These are phyloP conservation scores for Venusia cambrica DNA, from an alignment of 2,888 invertebrate species.

Conservation along the genomic window DNA sequence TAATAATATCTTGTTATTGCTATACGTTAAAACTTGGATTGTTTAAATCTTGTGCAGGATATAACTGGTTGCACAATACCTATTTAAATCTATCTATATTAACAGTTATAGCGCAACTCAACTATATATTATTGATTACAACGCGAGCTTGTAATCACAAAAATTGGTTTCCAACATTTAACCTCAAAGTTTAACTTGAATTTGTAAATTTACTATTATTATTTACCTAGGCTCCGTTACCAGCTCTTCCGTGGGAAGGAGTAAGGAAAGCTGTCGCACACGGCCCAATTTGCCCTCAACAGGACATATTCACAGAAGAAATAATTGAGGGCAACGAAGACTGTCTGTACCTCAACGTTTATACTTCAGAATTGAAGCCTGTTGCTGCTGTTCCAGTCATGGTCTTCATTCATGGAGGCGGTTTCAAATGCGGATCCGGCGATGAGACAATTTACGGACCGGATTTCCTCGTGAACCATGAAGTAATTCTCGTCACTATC, in stretches of 20 bases:
- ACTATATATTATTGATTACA: no score
- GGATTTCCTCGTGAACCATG: slow-evolving; percentile 74
- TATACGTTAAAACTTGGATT: no score
- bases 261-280: slow-evolving; percentile 41
- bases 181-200: background rate
- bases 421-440: slow-evolving; percentile 47
- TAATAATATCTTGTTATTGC: no score
- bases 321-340: slow-evolving; percentile 41
- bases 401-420: slow-evolving; percentile 56
- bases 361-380: slow-evolving; percentile 39
- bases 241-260: slow-evolving; percentile 31
- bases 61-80: no score
- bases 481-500: slow-evolving; percentile 76
- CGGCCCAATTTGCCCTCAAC: slow-evolving; percentile 47
- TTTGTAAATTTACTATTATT: background rate
- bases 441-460: slow-evolving; percentile 74
- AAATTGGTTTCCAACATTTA: no score
- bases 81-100: no score
- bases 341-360: slow-evolving; percentile 54
- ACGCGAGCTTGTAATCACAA: no score
- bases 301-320: slow-evolving; percentile 37
- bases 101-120: no score
- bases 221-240: slow-evolving; percentile 28
- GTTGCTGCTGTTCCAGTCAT: slow-evolving; percentile 43
- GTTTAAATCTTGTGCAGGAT: no score